Percentiles rank a stretch among this genome's conserved stretches.
Conservation (phyloP, 2,113 vertebrate genomes). For the Galeopterus variegatus region DNA sequence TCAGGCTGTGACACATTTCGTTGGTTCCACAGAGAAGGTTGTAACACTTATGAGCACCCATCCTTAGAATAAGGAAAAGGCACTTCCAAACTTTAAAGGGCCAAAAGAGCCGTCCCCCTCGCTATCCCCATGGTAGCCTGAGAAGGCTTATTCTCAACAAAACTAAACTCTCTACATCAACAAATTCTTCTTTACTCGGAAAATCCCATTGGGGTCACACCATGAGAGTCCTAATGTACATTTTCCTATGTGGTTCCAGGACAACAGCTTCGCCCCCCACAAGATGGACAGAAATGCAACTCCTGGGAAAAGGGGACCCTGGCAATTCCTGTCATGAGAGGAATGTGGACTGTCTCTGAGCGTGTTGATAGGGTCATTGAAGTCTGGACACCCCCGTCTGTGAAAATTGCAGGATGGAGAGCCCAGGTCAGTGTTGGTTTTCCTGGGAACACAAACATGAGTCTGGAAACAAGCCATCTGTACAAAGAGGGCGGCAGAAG, state of each 20-base stretch:
- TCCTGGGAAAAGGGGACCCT: accelerated
- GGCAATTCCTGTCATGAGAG: not conserved
- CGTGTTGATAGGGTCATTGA: too few species aligned
- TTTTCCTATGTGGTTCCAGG: not conserved
- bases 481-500: too few species aligned
- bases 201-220: not conserved
- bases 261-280: not conserved
- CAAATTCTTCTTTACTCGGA: not conserved
- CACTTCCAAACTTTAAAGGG: not conserved
- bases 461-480: too few species aligned
- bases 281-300: accelerated
- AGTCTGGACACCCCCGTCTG: not conserved
- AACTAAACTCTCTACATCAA: not conserved
- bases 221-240: not conserved
- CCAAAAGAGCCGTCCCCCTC: accelerated
- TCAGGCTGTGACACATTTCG: accelerated
- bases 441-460: too few species aligned
- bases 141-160: not conserved
- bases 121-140: not conserved
- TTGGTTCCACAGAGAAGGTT: accelerated
- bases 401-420: too few species aligned
- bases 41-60: accelerated
- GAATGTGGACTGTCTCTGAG: accelerated
- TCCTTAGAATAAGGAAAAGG: too few species aligned
- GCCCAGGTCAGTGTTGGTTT: too few species aligned